Evolutionary conservation across 2,888 invertebrate species (phyloP), one percentile per base, ranked within the genome.

Genomic region (Octodonta nipae): DNA sequence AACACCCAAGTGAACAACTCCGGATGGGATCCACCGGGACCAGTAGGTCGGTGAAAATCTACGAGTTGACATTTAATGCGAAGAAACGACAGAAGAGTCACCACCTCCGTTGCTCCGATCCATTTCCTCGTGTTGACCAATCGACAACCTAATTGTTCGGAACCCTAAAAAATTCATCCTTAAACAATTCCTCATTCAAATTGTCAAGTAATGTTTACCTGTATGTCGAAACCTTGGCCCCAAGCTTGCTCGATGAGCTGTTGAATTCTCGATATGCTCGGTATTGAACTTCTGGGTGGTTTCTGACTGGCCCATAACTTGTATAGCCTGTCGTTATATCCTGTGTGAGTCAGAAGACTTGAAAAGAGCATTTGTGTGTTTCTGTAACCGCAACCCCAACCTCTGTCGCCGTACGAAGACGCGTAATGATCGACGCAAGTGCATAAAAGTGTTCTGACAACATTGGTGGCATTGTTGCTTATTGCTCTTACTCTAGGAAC

Each of bases 301-400:
- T 61, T 51, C 54, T 64, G 59, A 13, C 51, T 54, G 35, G 58
- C 55, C 61, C 63, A 59, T 49, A 60, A 24, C 44, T 45, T 59
- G 44, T 70, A 70, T 22, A 74, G 61, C 38, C 72, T 63, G 43
- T 74, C 73, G 36, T 74, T 70, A 61, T 79, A 85, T 24, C 71
- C 73, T 1, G 80, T 76, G 55, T 79, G 73, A 40, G 63, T 70
- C 35, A 80, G 65, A 29, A 89, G 66, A 2, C 83, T 80, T 1
- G 87, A 87, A n/a, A 89, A 68, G 48, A 89, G 65, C 88, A 89
- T 89, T 60, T 89, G 89, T 62, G 85, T 76, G 63, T 89, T 88
- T 49, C 89, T 67, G 56, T 88, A 89, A 0, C 91, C 91, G 54
- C 91, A 91, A 2, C 89, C 89, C 87, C 88, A 91, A 5, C 89